Evolutionary conservation across 2,888 invertebrate species (phyloP).

Genomic region (Drosophila kanekoi): DNA sequence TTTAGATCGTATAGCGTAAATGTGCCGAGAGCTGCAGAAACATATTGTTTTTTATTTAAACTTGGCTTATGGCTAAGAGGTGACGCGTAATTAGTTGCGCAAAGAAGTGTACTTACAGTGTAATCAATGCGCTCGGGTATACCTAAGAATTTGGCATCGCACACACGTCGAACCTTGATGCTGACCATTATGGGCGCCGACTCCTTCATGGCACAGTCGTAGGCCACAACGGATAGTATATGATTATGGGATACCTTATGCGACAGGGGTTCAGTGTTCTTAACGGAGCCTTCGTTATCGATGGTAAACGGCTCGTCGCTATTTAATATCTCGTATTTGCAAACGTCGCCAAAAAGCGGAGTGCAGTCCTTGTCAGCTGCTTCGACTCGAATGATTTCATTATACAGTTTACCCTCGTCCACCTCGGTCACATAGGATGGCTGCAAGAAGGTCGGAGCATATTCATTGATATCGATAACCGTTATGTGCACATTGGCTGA

Average conservation of each 20-base stretch:
- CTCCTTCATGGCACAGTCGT: conserved; percentile 98
- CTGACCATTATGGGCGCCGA: conserved; percentile 98
- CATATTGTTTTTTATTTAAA: too few relatives aligned
- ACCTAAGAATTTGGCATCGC: conserved; percentile 92
- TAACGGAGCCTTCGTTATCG: conserved; percentile 96
- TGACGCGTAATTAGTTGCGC: too few relatives aligned
- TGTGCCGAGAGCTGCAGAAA: too few relatives aligned
- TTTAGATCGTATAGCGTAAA: too few relatives aligned
- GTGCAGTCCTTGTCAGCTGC: conserved; percentile 98
- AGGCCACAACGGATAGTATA: conserved; percentile 97
- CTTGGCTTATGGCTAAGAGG: too few relatives aligned
- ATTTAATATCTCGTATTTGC: conserved; percentile 98
- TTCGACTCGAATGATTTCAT: conserved; percentile 95
- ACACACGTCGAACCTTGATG: conserved; percentile 94
- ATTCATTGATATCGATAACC: conserved; percentile 98
- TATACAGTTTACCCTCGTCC: conserved; percentile 95
- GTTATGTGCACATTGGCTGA: conserved; percentile 97
- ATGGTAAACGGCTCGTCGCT: conserved; percentile 96
- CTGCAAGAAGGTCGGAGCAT: conserved; percentile 95
- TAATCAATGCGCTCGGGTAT: conserved; percentile 85
- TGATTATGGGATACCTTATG: conserved; percentile 97
- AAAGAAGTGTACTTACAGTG: conserved; percentile 69
- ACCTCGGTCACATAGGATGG: conserved; percentile 94
- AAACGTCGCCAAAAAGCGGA: conserved; percentile 96
- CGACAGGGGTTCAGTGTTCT: conserved; percentile 96